A percentile compares a stretch with the other conserved stretches of the same genome.
Conservation (phyloP, 2,113 vertebrate species). For the Dicrurus megarhynchus region DNA sequence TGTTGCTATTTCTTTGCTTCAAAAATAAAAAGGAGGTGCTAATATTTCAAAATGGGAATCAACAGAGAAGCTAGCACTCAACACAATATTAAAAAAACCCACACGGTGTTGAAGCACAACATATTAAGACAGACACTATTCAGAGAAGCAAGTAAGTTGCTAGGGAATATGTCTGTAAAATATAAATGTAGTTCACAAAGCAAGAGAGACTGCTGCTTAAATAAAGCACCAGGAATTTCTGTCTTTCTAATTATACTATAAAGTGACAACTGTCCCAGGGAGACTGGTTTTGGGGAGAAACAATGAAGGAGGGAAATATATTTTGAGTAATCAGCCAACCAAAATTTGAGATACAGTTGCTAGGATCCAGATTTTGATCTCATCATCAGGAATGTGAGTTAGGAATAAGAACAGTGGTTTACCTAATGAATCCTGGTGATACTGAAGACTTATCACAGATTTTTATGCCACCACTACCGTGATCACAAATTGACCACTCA, state of each 20-base stretch:
- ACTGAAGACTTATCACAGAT: neutral
- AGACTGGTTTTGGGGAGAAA: neutral
- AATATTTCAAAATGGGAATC: neutral
- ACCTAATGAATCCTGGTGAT: neutral
- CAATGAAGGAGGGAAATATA: neutral
- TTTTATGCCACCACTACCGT: neutral
- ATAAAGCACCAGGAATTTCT: neutral
- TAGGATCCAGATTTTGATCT: neutral
- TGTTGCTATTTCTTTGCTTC: neutral
- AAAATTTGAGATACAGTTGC: neutral
- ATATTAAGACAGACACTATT: neutral
- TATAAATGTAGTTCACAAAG: neutral
- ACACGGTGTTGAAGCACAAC: neutral
- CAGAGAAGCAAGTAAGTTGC: neutral
- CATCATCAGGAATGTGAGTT: neutral
- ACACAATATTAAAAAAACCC: neutral
- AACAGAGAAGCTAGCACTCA: neutral
- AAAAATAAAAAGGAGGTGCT: neutral
- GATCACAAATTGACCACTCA: neutral
- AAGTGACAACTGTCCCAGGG: neutral
- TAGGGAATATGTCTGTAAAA: neutral
- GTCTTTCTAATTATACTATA: neutral
- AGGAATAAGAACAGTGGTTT: neutral
- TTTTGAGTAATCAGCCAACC: neutral
- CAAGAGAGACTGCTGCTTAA: neutral